Base-by-base conservation (phyloP, 2,888 invertebrate genomes). In the Eristalinus sepulchralis region DNA sequence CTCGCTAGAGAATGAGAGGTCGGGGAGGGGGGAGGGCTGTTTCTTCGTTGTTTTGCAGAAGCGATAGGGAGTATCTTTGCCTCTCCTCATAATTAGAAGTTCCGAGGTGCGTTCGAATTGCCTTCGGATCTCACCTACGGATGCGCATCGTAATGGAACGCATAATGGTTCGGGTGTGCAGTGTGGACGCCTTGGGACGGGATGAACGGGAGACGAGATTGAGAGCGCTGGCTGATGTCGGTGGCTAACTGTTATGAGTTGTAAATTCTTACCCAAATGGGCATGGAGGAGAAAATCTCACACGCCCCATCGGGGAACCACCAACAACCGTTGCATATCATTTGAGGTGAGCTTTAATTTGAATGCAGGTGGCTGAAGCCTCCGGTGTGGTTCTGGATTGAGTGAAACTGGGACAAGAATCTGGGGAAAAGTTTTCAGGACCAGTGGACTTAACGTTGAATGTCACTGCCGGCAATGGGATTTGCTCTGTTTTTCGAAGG, bases 111-210 rank as follows among this genome's bases (percentile, higher is more conserved):
- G 81, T 77, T 63, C 77, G 68, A 77, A 82, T 77, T 72, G 78
- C 36, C 36, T 82, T 77, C 77, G 70, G 77, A 63, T 77, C 72
- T 73, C 82, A 85, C 72, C 77, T 82, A 77, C 82, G 82, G 85
- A 85, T 85, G 85, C 77, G 82, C 82, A 82, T 73, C 82, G 82
- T 82, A 78, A 82, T 63, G 85, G 85, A 85, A 85, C 85, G 39
- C 31, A 47, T 71, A 67, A 66, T 79, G 55, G 70, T 70, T 70
- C 11, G 57, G 24, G 13, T 22, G 5, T 11, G 22, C 57, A 24
- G 57, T 57, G 47, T 17, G 47, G 57, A 57, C 24, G 57, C 13
- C 57, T 57, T 57, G 24, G 24, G 57, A 22, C 3, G 24, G 24
- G 24, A 24, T 57, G 24, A 57, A 27, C 24, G 22, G 57, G 4